Conservation (phyloP, 2,888 invertebrate genomes). For the Baccha elongata region DNA sequence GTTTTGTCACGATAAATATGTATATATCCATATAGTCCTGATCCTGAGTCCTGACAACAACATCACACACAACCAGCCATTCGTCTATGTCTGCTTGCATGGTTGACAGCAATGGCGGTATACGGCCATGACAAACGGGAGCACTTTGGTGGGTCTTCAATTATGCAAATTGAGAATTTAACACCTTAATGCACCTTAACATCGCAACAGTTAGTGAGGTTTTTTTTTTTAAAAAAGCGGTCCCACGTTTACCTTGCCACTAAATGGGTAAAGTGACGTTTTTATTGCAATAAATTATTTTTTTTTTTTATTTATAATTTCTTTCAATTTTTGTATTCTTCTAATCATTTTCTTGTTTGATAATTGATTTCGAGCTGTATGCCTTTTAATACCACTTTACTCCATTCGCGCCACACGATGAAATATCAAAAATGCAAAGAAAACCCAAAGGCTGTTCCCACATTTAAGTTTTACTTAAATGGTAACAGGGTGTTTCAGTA, state of each 20-base stretch:
- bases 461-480: neutral
- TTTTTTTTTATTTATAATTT: constrained; percentile 14
- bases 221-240: constrained; percentile 26
- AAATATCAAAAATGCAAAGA: constrained; percentile 27
- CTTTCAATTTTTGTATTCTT: constrained; percentile 4
- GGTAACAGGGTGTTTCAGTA: neutral
- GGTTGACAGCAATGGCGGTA: constrained; percentile 17
- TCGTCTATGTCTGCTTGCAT: constrained; percentile 31
- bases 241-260: constrained; percentile 3
- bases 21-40: neutral
- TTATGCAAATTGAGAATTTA: constrained; percentile 74
- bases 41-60: constrained; percentile 34
- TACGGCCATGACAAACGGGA: constrained; percentile 42
- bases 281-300: constrained; percentile 42
- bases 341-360: constrained; percentile 55
- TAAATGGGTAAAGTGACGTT: constrained; percentile 39
- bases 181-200: constrained; percentile 73
- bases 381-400: constrained; percentile 5
- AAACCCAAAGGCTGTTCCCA: neutral
- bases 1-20: constrained; percentile 31
- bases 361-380: constrained; percentile 58
- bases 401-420: constrained; percentile 18
- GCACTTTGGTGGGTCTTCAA: constrained; percentile 73
- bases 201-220: constrained; percentile 65
- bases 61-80: constrained; percentile 27